Conservation (phyloP, 2,888 invertebrate species). For the Pristionchus entomophagus region DNA sequence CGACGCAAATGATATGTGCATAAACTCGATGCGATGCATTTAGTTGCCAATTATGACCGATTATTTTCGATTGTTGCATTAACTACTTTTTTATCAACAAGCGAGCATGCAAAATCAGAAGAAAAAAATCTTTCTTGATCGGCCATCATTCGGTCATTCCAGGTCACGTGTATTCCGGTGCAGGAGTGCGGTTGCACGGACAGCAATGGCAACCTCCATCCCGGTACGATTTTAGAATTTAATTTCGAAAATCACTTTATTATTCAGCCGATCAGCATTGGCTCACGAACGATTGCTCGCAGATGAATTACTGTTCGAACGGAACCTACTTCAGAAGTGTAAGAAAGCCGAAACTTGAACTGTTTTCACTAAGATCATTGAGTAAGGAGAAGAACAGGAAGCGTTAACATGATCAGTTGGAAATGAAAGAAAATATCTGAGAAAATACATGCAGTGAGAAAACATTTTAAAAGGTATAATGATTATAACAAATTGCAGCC, state of each 20-base stretch:
- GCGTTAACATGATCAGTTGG: background rate
- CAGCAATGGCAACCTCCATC: conserved; percentile 62
- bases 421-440: no score
- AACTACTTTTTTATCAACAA: background rate
- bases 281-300: conserved; percentile 63
- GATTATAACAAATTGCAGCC: conserved; percentile 54
- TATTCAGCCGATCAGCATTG: conserved; percentile 56
- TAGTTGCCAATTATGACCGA: background rate
- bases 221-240: conserved; percentile 41
- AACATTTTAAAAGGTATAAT: no score
- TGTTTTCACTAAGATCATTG: no score
- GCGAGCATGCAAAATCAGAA: no score
- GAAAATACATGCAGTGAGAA: no score
- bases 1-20: no score
- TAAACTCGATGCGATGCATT: no score
- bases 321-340: conserved; percentile 62
- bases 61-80: background rate
- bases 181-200: conserved; percentile 68
- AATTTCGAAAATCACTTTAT: background rate
- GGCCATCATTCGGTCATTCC: background rate
- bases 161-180: conserved; percentile 56
- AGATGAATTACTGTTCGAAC: conserved; percentile 61
- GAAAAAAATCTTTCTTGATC: background rate
- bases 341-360: no score
- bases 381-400: no score